Percentiles rank a stretch among this genome's conserved stretches.
Evolutionary conservation across 2,888 invertebrate genomes (phyloP).

Genomic region (Drosophila nr. perissopoda): DNA sequence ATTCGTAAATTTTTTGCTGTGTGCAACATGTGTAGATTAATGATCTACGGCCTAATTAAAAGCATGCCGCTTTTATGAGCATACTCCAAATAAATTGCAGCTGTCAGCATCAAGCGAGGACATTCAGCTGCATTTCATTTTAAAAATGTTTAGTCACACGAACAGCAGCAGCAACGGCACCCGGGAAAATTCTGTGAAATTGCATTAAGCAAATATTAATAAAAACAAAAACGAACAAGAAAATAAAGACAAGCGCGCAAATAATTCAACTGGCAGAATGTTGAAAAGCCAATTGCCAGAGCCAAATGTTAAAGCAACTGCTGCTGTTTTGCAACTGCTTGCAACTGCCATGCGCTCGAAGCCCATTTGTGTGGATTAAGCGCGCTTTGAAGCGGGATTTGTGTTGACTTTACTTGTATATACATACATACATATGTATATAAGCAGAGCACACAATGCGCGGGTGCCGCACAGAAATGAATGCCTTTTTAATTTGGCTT

Average conservation of each 20-base stretch:
- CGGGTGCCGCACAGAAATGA: slow-evolving; percentile 53
- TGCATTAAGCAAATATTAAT: slow-evolving; percentile 34
- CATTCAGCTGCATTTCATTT: slow-evolving; percentile 14
- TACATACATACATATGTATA: slow-evolving; percentile 27
- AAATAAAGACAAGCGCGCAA: slow-evolving; percentile 19
- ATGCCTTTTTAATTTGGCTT: slow-evolving; percentile 80
- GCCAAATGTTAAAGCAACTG: slow-evolving; percentile 4
- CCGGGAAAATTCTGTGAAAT: slow-evolving; percentile 55
- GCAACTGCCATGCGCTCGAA: slow-evolving; percentile 22
- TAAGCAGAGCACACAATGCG: slow-evolving; percentile 21
- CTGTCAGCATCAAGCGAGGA: slow-evolving; percentile 15
- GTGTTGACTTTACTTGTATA: slow-evolving; percentile 45
- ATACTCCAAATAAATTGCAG: slow-evolving; percentile 33
- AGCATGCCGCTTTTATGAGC: slow-evolving; percentile 29
- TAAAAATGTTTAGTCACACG: neutral
- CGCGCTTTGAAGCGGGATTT: slow-evolving; percentile 59
- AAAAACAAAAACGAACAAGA: slow-evolving; percentile 18
- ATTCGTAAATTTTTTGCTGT: neutral
- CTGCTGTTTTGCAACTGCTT: slow-evolving; percentile 20
- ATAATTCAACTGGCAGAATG: slow-evolving; percentile 18
- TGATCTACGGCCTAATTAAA: slow-evolving; percentile 50
- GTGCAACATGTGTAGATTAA: slow-evolving; percentile 46
- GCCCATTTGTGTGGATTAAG: slow-evolving; percentile 56
- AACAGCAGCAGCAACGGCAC: neutral
- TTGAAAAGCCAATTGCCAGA: slow-evolving; percentile 39